Evolutionary conservation across 2,113 vertebrate species (phyloP).

Genomic region (Tachuris rubrigastra): DNA sequence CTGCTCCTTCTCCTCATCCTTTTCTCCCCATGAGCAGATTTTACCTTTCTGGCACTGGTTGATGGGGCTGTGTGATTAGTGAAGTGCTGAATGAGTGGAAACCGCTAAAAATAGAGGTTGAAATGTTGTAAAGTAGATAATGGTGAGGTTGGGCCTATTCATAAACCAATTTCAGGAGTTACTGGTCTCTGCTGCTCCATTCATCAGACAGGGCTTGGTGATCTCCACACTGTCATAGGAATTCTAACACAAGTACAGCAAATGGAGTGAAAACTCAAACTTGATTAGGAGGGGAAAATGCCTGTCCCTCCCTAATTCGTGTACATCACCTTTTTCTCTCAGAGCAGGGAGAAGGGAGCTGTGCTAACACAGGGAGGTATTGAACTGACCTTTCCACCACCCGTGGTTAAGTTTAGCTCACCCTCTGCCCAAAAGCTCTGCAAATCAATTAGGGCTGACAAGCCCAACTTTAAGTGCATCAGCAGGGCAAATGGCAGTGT

Average conservation of each 20-base stretch:
- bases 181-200: neutral
- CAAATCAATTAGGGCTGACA: slow-evolving; percentile 40
- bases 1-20: neutral
- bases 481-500: neutral
- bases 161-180: neutral
- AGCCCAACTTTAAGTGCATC: neutral
- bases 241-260: neutral
- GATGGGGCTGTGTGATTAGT: neutral
- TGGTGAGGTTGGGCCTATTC: neutral
- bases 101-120: neutral
- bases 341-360: neutral
- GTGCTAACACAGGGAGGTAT: neutral
- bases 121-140: neutral
- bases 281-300: neutral
- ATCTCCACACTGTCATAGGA: neutral
- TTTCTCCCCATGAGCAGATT: neutral
- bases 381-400: slow-evolving; percentile 13
- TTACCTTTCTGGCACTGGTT: neutral
- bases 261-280: neutral
- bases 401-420: neutral
- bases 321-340: neutral
- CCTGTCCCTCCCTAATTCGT: neutral
- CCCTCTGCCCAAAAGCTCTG: slow-evolving; percentile 7
- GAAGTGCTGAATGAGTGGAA: neutral
- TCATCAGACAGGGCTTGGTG: neutral